These are phyloP conservation scores for Dascillus cervinus DNA, from an alignment of 2,888 invertebrate genomes.

Conservation along the genomic window DNA sequence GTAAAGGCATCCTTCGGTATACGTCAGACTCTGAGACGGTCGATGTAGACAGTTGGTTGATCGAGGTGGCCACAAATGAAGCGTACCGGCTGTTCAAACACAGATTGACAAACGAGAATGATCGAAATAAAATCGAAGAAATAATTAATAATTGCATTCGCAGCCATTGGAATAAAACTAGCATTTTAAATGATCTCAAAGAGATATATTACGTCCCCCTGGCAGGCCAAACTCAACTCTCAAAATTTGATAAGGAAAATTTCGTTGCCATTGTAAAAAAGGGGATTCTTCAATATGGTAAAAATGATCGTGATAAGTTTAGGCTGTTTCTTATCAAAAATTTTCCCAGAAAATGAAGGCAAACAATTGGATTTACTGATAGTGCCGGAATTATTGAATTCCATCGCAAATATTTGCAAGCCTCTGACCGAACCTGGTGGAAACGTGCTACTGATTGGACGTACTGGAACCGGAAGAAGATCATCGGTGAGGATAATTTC, in stretches of 20 bases:
- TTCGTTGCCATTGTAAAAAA: slow-evolving; percentile 57
- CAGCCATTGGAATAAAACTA: slow-evolving; percentile 34
- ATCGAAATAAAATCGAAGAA: slow-evolving; percentile 56
- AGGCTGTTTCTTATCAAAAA: not conserved
- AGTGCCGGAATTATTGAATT: slow-evolving; percentile 58
- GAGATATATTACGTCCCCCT: slow-evolving; percentile 30
- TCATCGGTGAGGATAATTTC: slow-evolving; percentile 69
- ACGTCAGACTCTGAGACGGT: slow-evolving; percentile 26
- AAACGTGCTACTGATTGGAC: slow-evolving; percentile 63
- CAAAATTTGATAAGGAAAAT: slow-evolving; percentile 45
- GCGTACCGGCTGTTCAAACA: slow-evolving; percentile 68
- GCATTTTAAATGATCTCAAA: slow-evolving; percentile 20
- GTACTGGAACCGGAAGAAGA: slow-evolving; percentile 73
- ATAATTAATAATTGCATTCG: slow-evolving; percentile 51
- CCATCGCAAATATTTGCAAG: slow-evolving; percentile 57
- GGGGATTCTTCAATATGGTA: slow-evolving; percentile 59
- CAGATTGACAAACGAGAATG: slow-evolving; percentile 58
- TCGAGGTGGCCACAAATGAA: slow-evolving; percentile 51
- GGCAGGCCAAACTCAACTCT: slow-evolving; percentile 20
- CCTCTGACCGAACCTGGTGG: slow-evolving; percentile 55
- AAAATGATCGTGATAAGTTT: slow-evolving; percentile 27
- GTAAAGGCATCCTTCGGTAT: slow-evolving; percentile 58
- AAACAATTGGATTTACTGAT: slow-evolving; percentile 53
- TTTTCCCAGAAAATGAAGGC: slow-evolving; percentile 56
- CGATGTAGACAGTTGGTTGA: slow-evolving; percentile 28